These are phyloP conservation scores for Cyphomyrus discorhynchus DNA, from an alignment of 2,113 vertebrate genomes.

Conservation along the genomic window DNA sequence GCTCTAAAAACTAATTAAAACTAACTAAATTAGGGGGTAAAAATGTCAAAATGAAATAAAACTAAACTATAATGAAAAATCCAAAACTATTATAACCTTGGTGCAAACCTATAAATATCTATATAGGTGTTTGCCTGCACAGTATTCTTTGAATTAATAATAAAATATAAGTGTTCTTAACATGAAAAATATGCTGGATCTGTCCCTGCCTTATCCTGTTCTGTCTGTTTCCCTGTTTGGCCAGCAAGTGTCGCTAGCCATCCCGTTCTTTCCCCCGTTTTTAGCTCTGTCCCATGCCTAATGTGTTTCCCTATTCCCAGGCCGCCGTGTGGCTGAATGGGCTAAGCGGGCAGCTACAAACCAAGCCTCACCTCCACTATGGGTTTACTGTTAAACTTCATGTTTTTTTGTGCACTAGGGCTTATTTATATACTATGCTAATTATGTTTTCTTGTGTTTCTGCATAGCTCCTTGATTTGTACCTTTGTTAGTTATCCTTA, in stretches of 20 bases:
- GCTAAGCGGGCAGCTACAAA: neutral
- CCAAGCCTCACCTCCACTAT: neutral
- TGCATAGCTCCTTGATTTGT: neutral
- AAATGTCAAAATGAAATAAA: too few species aligned
- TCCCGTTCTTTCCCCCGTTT: neutral
- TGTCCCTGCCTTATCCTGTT: neutral
- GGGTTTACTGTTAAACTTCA: too few species aligned
- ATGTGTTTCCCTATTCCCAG: neutral
- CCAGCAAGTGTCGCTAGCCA: neutral
- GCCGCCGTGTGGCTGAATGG: neutral
- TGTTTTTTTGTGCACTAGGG: too few species aligned
- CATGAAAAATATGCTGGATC: neutral
- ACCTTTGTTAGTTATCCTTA: neutral
- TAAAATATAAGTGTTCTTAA: neutral
- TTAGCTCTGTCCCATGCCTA: neutral
- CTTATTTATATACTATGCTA: too few species aligned
- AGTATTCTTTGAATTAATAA: neutral
- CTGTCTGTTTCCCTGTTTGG: neutral
- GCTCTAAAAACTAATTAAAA: too few species aligned
- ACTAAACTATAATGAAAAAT: too few species aligned
- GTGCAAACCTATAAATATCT: neutral
- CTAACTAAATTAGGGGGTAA: too few species aligned
- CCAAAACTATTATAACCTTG: too few species aligned
- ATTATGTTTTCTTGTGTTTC: neutral
- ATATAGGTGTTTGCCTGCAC: neutral